Conservation (phyloP, 2,888 invertebrate species). For the Parnassius mnemosyne region DNA sequence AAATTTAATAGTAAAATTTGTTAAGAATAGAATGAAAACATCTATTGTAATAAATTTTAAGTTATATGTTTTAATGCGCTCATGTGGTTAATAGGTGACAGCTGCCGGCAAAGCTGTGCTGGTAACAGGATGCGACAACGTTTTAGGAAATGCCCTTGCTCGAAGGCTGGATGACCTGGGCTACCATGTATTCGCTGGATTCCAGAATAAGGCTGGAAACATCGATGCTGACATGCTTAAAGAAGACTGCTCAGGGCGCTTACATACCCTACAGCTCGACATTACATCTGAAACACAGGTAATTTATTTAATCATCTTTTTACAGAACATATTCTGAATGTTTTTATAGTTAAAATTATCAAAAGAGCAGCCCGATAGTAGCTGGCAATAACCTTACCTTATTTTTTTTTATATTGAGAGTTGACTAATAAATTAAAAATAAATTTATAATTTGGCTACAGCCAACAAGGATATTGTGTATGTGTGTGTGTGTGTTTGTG, state of each 20-base stretch:
- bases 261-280: slow-evolving; percentile 88
- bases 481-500: too few species aligned
- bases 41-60: too few species aligned
- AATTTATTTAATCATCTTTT: slow-evolving; percentile 3
- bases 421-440: too few species aligned
- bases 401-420: too few species aligned
- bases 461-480: too few species aligned
- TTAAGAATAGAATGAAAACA: too few species aligned
- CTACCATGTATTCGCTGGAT: slow-evolving; percentile 94
- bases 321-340: too few species aligned
- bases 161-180: slow-evolving; percentile 90
- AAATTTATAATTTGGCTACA: too few species aligned
- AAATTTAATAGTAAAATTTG: too few species aligned
- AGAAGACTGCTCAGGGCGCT: slow-evolving; percentile 87
- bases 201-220: slow-evolving; percentile 83
- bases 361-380: too few species aligned
- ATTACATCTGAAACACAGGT: slow-evolving; percentile 88
- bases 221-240: slow-evolving; percentile 87
- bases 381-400: too few species aligned
- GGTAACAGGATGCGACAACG: slow-evolving; percentile 91
- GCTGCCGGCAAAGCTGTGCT: slow-evolving; percentile 91
- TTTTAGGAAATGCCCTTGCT: slow-evolving; percentile 87
- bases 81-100: slow-evolving; percentile 81
- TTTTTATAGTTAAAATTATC: too few species aligned
- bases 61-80: neutral